Evolutionary conservation across 2,797 vertebrate genomes (phyloP), one percentile per base, ranked within the genome.

Genomic region (Enteromius radiatus): DNA sequence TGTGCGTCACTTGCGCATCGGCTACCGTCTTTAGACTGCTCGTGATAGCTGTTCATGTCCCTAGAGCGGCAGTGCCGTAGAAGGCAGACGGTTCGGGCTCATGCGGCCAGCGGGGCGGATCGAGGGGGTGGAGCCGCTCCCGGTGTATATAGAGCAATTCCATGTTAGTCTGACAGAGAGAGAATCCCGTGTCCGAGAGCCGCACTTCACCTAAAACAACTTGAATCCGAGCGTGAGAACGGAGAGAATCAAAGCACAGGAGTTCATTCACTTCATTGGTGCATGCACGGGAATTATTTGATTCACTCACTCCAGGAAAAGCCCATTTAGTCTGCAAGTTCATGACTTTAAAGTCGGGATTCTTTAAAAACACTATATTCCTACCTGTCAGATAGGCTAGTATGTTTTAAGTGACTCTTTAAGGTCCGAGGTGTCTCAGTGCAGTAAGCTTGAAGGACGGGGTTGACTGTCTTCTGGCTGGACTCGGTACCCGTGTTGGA

Each of bases 111-210:
- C 81, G 82, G 82, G 86, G 78, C 77, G 86, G 86, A 78, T 64
- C 64, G 64, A 79, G 81, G 83, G 59, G 88, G 86, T 83, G 88
- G 87, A 87, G 88, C 77, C 73, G 77, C 61, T 31, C 71, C 68
- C 69, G 47, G 56, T 70, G 82, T 85, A 89, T 88, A 88, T 84
- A 88, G 74, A 82, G 71, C 79, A 75, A 88, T 80, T 84, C 76
- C 79, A 85, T 87, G 86, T 83, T 84, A 47, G 86, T 84, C 71
- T 21, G 76, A 61, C 47, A 52, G 61, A 78, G 80, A 31, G 75
- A 47, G 59, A 45, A 69, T 59, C 49, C 71, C 19, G 49, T 47
- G 86, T 81, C 79, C 82, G 80, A 75, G 83, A 80, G 61, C 56
- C 61, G 76, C 71, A 79, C 80, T 47, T 80, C 77, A 76, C 67